phyloP scores from a whole-genome alignment of 64 coral and sea anemone species.

The Stichodactyla helianthus region DNA sequence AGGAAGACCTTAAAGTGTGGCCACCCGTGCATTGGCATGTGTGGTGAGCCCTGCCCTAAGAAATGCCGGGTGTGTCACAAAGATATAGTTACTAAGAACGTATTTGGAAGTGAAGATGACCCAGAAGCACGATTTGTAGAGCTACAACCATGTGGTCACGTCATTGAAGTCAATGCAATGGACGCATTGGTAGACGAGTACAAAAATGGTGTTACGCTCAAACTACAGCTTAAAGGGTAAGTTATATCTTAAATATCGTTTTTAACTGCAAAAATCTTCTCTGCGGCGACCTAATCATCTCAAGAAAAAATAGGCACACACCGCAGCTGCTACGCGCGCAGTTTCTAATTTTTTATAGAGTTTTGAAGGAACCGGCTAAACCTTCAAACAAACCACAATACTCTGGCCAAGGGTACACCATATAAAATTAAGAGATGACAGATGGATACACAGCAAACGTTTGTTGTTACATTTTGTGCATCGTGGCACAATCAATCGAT shows the following conservation, averaged over 20 bases:
- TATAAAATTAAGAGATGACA: too few relatives aligned
- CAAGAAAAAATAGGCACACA: too few relatives aligned
- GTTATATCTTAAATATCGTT: neutral
- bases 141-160: slow-evolving; percentile 59
- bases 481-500: too few relatives aligned
- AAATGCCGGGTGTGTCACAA: slow-evolving; percentile 72
- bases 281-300: too few relatives aligned
- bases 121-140: slow-evolving; percentile 61
- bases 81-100: slow-evolving; percentile 32
- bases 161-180: slow-evolving; percentile 57
- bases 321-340: too few relatives aligned
- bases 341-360: too few relatives aligned
- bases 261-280: too few relatives aligned
- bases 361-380: too few relatives aligned
- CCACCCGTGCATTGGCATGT: slow-evolving; percentile 67
- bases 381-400: too few relatives aligned
- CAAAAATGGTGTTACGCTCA: neutral
- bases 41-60: slow-evolving; percentile 62
- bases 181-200: slow-evolving; percentile 72
- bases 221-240: slow-evolving; percentile 59
- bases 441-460: too few relatives aligned
- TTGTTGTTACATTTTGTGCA: too few relatives aligned
- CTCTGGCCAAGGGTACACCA: too few relatives aligned
- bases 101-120: slow-evolving; percentile 56
- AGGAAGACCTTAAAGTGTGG: slow-evolving; percentile 21